phyloP scores from a whole-genome alignment of 2,888 invertebrate genomes.

The Laothoe populi region DNA sequence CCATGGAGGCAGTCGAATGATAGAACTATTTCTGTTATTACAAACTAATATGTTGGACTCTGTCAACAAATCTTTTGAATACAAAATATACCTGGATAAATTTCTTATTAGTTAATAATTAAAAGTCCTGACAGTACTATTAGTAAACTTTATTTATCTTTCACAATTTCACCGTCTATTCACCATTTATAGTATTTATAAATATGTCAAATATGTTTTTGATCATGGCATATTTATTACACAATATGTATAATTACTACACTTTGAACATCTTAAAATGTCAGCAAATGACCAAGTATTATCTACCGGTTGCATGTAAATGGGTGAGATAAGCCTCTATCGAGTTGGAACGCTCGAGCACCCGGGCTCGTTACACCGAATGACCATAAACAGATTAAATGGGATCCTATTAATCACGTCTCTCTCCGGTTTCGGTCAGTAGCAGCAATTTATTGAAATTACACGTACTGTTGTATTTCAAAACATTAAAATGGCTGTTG shows the following conservation, averaged over 20 bases:
- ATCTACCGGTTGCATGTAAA: conserved; percentile 6
- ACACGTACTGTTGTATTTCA: conserved; percentile 20
- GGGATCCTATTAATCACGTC: conserved; percentile 47
- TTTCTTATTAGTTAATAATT: too few species aligned
- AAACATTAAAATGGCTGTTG: conserved; percentile 29
- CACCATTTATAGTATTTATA: neutral
- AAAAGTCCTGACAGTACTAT: too few species aligned
- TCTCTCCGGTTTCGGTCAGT: conserved; percentile 40
- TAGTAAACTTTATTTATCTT: too few species aligned
- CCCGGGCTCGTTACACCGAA: conserved; percentile 33
- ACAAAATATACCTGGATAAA: too few species aligned
- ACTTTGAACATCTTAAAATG: conserved; percentile 14
- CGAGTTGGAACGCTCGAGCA: conserved; percentile 30
- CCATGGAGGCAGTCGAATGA: too few species aligned
- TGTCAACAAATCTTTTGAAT: too few species aligned
- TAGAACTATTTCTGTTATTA: too few species aligned
- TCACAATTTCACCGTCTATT: too few species aligned
- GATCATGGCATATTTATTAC: conserved; percentile 1
- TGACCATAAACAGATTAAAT: conserved; percentile 48
- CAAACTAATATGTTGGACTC: too few species aligned
- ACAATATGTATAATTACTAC: conserved; percentile 11
- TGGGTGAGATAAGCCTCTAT: conserved; percentile 34
- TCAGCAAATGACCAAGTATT: conserved; percentile 13
- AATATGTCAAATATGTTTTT: neutral
- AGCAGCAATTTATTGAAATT: conserved; percentile 25